Evolutionary conservation across 92 coral and sea anemone genomes (phyloP), one percentile per base, ranked within the genome.

Genomic region (Parazoanthus swiftii): DNA sequence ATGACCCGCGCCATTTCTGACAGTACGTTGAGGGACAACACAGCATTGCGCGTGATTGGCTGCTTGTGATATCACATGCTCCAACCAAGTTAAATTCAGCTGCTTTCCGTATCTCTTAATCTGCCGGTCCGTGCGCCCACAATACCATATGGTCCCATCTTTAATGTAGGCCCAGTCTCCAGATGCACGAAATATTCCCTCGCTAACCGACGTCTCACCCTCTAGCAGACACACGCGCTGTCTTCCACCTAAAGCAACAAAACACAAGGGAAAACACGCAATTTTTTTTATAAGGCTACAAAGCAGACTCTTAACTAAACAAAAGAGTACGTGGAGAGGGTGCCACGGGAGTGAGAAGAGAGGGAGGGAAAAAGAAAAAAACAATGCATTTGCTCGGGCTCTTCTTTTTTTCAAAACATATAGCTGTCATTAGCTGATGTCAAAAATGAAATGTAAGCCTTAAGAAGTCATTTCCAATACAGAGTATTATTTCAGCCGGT

Each of bases 201-300:
- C 84, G 13, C 26, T 29, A 38, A 85, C 85, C 21, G 85, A 81
- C 8, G 85, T 91, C 77, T 96, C 99, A 4, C 93, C 84, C 59
- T 89, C 96, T 70, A 96, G 86, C 89, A 90, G 86, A 86, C 99
- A 96, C n/a, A 93, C 92, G 29, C 99, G 94, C 51, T 95, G 86
- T 37, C 63, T 46, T 10, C 98, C 99, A 82, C 99, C 99, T 96
- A 80, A 15, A 85, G 33, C 18, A 89, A 15, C 20, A 76, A 81
- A 15, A 29, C n/a, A 8, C 63, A 63, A 29, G 3, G 23, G 9
- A 56, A n/a, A 80, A 33, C 36, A 39, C 5, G 33, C 33, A 29
- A 29, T 74, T 58, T 58, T 9, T 23, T 0, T 3, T 13, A 11
- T 11, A 58, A 58, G 20, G 1, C 0, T 3, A 3, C 18, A 58